These are phyloP conservation scores for Lingula anatina DNA, from an alignment of 2,888 invertebrate genomes.

Conservation along the genomic window DNA sequence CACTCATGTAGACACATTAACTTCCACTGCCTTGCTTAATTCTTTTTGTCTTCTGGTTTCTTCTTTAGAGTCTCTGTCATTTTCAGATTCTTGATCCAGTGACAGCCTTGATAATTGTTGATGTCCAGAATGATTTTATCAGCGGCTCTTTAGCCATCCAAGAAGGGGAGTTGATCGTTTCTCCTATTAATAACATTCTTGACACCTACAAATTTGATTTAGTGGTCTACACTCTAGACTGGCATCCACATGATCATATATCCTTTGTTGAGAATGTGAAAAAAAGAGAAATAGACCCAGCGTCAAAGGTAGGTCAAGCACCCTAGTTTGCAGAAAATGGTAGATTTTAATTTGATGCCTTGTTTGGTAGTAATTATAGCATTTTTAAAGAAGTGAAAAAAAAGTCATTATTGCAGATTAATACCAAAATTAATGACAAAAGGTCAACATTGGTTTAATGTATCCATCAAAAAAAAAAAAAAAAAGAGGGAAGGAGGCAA, in stretches of 20 bases:
- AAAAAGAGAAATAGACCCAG: conserved; percentile 18
- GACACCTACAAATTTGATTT: conserved; percentile 64
- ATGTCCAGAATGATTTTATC: conserved; percentile 98
- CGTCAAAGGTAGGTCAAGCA: conserved; percentile 18
- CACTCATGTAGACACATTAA: neutral
- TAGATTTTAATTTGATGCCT: neutral
- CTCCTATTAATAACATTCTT: conserved; percentile 76
- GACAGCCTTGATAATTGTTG: conserved; percentile 80
- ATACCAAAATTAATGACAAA: no score
- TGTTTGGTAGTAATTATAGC: no score
- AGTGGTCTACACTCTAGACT: conserved; percentile 90
- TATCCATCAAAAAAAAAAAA: no score
- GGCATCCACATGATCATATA: conserved; percentile 95
- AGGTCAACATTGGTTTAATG: no score
- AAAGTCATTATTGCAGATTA: no score
- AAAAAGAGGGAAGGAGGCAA: no score
- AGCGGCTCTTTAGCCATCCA: conserved; percentile 83
- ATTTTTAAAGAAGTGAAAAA: no score
- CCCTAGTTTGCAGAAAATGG: neutral
- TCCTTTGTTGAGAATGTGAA: conserved; percentile 89
- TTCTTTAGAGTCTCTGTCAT: neutral
- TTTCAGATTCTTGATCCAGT: conserved; percentile 33
- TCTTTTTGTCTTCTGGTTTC: neutral
- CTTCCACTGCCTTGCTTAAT: neutral
- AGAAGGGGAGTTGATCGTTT: conserved; percentile 65